Evolutionary conservation across 2,888 invertebrate genomes (phyloP).

Genomic region (Erebia ligea): DNA sequence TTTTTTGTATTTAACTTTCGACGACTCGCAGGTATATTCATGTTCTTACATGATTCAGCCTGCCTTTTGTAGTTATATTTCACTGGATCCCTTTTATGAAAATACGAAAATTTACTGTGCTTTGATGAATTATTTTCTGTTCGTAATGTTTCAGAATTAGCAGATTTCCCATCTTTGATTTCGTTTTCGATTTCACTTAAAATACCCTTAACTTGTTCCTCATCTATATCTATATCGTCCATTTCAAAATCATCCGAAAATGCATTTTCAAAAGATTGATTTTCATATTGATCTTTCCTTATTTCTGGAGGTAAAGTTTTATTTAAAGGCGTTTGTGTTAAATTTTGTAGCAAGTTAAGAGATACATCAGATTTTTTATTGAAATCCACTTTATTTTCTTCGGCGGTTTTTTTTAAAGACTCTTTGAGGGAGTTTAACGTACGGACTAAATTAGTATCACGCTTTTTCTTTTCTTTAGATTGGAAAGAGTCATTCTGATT

Average conservation of each 20-base stretch:
- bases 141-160: conserved; percentile 16
- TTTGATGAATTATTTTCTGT: conserved; percentile 19
- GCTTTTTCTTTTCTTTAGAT: conserved; percentile 68
- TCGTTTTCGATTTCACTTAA: conserved; percentile 67
- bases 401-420: conserved; percentile 56
- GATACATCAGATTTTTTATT: conserved; percentile 46
- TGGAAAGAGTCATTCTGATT: conserved; percentile 49
- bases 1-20: conserved; percentile 45
- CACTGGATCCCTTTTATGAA: conserved; percentile 5
- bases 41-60: not conserved
- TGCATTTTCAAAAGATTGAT: conserved; percentile 40
- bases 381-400: conserved; percentile 50
- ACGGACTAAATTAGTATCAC: conserved; percentile 58
- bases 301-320: conserved; percentile 2
- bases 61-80: conserved; percentile 11
- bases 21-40: conserved; percentile 29
- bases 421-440: conserved; percentile 61
- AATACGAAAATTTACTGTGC: not conserved
- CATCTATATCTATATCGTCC: conserved; percentile 52
- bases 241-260: conserved; percentile 28
- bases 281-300: conserved; percentile 21
- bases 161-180: conserved; percentile 46
- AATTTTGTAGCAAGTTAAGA: conserved; percentile 45
- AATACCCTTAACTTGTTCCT: conserved; percentile 59
- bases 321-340: conserved; percentile 27